Evolutionary conservation across 2,113 vertebrate genomes (phyloP).

Genomic region (Stegastes partitus): DNA sequence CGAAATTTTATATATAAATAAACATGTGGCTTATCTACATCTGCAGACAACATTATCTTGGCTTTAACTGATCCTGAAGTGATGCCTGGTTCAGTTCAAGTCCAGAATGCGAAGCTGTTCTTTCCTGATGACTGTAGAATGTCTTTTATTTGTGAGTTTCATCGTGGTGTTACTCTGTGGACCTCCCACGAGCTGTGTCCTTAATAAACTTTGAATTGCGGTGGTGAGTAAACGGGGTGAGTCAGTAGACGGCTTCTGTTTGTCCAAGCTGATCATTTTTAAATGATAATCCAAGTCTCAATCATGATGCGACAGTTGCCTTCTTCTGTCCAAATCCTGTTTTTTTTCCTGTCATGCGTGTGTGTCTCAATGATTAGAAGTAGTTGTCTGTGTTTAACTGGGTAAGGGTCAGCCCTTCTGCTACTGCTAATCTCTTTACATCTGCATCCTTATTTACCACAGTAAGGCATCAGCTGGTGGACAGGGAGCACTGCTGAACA

Average conservation of each 20-base stretch:
- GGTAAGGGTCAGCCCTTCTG: slow-evolving; percentile 54
- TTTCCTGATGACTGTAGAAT: no score
- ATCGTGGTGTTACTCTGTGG: no score
- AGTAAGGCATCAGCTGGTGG: slow-evolving; percentile 43
- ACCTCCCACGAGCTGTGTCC: no score
- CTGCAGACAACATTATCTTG: no score
- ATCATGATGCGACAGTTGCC: slow-evolving; percentile 21
- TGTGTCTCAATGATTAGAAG: slow-evolving; percentile 58
- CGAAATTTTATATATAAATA: no score
- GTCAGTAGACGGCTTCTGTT: slow-evolving; percentile 4
- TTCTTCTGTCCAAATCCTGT: slow-evolving; percentile 51
- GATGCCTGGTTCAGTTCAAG: no score
- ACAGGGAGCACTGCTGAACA: slow-evolving; percentile 2
- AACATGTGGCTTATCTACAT: no score
- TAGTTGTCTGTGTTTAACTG: slow-evolving; percentile 24
- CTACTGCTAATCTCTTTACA: slow-evolving; percentile 67
- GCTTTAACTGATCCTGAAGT: no score
- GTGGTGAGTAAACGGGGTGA: no score
- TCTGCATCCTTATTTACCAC: slow-evolving; percentile 52
- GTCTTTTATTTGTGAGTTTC: no score
- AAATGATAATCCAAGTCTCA: slow-evolving; percentile 56
- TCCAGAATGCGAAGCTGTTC: no score
- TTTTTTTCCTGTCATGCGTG: slow-evolving; percentile 9
- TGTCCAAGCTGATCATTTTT: slow-evolving; percentile 35
- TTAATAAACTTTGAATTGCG: no score